Conservation (phyloP, 2,113 vertebrate genomes). For the Sialia sialis region DNA sequence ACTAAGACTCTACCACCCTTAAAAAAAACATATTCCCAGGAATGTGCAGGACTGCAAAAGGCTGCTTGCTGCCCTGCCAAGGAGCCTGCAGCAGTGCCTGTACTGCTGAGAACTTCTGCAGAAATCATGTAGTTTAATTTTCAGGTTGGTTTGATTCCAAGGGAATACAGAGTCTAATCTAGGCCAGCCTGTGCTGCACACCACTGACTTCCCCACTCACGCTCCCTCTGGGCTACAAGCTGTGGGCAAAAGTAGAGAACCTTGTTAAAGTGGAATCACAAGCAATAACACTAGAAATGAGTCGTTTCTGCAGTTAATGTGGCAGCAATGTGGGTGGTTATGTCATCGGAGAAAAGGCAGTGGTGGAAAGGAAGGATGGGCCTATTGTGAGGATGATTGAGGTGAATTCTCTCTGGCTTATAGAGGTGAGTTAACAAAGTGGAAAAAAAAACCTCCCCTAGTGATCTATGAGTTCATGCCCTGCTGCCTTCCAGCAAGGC, state of each 20-base stretch:
- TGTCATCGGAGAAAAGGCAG: not conserved
- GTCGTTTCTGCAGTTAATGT: not conserved
- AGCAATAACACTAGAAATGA: not conserved
- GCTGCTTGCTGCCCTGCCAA: not conserved
- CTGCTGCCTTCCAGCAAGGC: not conserved
- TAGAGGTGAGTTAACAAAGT: not conserved
- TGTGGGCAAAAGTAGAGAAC: not conserved
- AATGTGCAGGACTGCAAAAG: not conserved
- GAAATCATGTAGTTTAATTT: not conserved
- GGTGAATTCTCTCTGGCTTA: not conserved
- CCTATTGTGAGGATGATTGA: accelerated
- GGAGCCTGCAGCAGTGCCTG: not conserved
- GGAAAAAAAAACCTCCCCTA: not conserved
- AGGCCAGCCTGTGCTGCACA: not conserved
- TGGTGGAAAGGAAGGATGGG: not conserved
- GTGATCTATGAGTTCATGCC: not conserved
- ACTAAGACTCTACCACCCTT: not conserved
- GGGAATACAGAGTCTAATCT: not conserved
- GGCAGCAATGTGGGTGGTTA: not conserved
- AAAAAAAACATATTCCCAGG: not conserved
- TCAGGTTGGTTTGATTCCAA: not conserved
- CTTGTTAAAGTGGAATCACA: not conserved
- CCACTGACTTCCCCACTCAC: not conserved
- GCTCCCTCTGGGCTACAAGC: not conserved
- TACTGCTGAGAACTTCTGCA: not conserved